Evolutionary conservation across 2,888 invertebrate genomes (phyloP), one percentile per base, ranked within the genome.

Genomic region (Lasioglossum pauxillum): DNA sequence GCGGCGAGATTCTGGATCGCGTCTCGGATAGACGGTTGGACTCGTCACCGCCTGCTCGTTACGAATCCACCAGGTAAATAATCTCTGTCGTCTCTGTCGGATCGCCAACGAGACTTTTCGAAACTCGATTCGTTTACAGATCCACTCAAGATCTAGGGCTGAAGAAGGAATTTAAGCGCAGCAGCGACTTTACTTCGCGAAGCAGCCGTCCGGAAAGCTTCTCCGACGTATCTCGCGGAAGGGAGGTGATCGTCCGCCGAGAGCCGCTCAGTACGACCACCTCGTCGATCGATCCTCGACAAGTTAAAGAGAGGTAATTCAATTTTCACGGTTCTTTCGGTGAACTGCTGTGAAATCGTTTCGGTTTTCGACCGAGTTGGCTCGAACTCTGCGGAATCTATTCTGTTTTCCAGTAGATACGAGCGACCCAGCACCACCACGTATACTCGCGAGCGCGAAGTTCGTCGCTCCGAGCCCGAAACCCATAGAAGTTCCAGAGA

Each of bases 201-300:
- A 94, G 94, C 82, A 94, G 93, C 82, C 93, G 95, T 46, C 94
- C 94, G 5, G 95, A 95, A 38, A 90, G 93, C 75, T 95, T 94
- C 75, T 89, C 94, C 23, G 95, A 95, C 16, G 93, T 94, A 10
- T 92, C 94, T 7, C 93, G 95, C 46, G 94, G 94, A n/a, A 88
- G 95, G 75, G 95, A 95, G 87, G 94, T 94, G 0, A 95, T 95
- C 41, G 94, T 95, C 31, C 94, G 95, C 4, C 93, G 95, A 72
- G 95, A 95, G 77, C 82, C 94, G 72, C 89, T 94, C 10, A 90
- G 94, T 49, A 87, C 93, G 5, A 88, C 92, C 35, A 85, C 94
- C 35, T 91, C 94, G 49, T 92, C 95, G 67, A 93, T 94, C 49
- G 95, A 95, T 89, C 94, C 95, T 44, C 93, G 95, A 71, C 95